Evolutionary conservation across 2,888 invertebrate genomes (phyloP).

Genomic region (Plagodis pulveraria): DNA sequence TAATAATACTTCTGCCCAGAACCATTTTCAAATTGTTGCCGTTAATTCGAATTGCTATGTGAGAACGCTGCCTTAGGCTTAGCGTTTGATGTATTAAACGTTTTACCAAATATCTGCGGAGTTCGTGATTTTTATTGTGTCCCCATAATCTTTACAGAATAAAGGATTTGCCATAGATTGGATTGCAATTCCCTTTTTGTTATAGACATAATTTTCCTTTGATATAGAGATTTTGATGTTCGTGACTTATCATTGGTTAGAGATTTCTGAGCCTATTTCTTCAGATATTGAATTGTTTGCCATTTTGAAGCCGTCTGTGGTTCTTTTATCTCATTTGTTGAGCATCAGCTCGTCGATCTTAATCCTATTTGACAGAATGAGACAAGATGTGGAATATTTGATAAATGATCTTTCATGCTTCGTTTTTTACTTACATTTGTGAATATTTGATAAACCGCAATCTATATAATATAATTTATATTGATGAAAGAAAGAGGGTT

Average conservation of each 20-base stretch:
- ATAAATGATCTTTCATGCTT: no score
- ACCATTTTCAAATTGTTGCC: no score
- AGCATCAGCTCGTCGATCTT: neutral
- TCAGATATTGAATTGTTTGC: constrained; percentile 19
- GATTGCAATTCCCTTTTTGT: constrained; percentile 22
- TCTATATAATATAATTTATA: no score
- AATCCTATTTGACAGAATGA: constrained; percentile 1
- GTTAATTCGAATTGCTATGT: neutral
- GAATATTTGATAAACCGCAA: no score
- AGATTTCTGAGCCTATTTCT: constrained; percentile 5
- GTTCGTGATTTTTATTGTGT: constrained; percentile 27
- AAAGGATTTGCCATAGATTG: constrained; percentile 14
- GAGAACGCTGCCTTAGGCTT: constrained; percentile 1
- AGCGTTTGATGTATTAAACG: constrained; percentile 7
- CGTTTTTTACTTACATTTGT: no score
- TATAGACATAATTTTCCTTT: constrained; percentile 24
- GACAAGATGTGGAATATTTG: neutral
- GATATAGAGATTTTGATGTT: constrained; percentile 16
- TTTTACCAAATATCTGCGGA: constrained; percentile 11
- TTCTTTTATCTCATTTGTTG: constrained; percentile 8
- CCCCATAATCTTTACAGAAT: constrained; percentile 18
- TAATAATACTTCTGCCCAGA: no score
- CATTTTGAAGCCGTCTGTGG: constrained; percentile 7
- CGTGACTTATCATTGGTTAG: constrained; percentile 18
- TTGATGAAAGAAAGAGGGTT: no score